Conservation (phyloP, 2,797 vertebrate species). For the Buphagus erythrorhynchus region DNA sequence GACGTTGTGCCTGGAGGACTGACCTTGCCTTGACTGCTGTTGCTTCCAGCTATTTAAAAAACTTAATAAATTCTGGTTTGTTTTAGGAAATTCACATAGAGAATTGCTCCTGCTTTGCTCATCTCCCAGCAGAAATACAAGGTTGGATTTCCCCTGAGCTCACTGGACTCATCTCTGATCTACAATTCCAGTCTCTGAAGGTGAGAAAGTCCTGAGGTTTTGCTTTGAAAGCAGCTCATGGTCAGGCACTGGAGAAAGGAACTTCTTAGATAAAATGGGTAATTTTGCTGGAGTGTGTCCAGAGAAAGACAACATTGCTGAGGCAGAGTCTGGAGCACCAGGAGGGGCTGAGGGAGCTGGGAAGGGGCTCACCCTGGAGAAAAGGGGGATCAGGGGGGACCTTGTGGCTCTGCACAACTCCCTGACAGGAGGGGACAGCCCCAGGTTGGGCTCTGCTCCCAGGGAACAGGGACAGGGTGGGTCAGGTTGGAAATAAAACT, state of each 20-base stretch:
- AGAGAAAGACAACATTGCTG: too few relatives aligned
- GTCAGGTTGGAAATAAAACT: neutral
- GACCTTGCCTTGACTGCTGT: neutral
- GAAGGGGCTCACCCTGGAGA: neutral
- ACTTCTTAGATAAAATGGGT: neutral
- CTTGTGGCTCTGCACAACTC: neutral
- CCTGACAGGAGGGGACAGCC: neutral
- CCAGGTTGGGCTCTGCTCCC: too few relatives aligned
- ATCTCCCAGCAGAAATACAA: neutral
- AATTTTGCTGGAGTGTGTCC: neutral
- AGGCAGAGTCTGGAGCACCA: fast-evolving
- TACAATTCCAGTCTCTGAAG: neutral
- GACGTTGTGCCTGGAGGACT: neutral
- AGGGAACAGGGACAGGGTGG: neutral
- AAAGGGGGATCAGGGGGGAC: neutral
- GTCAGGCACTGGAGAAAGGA: neutral
- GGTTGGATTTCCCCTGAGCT: neutral
- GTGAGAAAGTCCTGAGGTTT: neutral
- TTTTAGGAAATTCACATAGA: neutral
- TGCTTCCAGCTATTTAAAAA: neutral
- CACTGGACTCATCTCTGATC: neutral
- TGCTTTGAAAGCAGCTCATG: neutral
- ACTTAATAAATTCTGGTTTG: fast-evolving
- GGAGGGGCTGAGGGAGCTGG: neutral
- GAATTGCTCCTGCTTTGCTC: neutral